Base-by-base conservation (phyloP, 2,888 invertebrate species). In the Micoletzkya japonica region DNA sequence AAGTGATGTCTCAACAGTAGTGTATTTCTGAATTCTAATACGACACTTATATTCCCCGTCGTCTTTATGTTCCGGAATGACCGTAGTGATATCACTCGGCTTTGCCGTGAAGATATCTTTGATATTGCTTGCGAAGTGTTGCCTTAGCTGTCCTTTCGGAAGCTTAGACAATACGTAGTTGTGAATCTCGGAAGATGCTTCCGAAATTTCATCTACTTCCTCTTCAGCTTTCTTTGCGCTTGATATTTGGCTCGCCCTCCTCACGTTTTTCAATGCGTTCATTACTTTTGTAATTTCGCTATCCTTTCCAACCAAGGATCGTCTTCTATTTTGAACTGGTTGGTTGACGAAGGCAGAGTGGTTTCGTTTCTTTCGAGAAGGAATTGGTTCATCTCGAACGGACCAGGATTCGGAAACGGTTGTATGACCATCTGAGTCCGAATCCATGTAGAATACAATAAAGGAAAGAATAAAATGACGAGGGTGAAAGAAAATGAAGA, bases 61-160 rank as follows among this genome's bases (percentile, higher is more conserved):
- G 10, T 26, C 34, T 32, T 28, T 24, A 17, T 17, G 36, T 2
- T 64, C 64, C 14, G 17, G 34, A 17, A 64, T n/a, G n/a, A 44
- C 10, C 20, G 44, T 14, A 10, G 10, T 20, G 20, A 44, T 20
- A 14, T 44, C 44, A 44, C 44, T 44, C 44, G 44, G 10, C 44
- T 44, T 44, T 7, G 61, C 49, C 17, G 61, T 49, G 2, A 49
- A 61, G 20, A 32, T 57, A 44, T 67, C 67, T 4, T 39, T 24
- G 44, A 67, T 67, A 39, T 67, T 56, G 7, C 26, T 67, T 56
- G 82, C 72, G 66, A 81, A 81, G 61, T 80, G 81, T 49, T 84
- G 76, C 64, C 80, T 80, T 52, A 82, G 81, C 44, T 74, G 74
- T 20, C 83, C 82, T 39, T 75, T 73, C 6, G 83, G 82, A 70